Conservation (phyloP, 2,888 invertebrate species). For the Marronus borbonicus region DNA sequence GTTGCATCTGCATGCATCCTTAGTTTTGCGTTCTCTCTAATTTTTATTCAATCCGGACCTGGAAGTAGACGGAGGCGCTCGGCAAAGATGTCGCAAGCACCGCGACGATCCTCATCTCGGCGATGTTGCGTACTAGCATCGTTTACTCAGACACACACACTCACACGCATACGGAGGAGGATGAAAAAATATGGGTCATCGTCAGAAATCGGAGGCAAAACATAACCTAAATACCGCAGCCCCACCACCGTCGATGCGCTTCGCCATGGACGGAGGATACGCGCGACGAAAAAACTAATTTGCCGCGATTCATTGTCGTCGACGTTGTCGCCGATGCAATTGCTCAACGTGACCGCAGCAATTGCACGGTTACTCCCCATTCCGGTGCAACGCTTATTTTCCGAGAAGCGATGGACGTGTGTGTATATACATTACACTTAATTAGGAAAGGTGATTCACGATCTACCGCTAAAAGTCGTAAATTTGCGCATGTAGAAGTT, state of each 20-base stretch:
- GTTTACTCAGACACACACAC: neutral
- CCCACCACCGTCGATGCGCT: constrained; percentile 33
- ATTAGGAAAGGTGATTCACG: neutral
- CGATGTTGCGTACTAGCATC: constrained; percentile 37
- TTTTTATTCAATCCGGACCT: neutral
- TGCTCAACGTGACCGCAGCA: constrained; percentile 8
- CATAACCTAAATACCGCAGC: constrained; percentile 62
- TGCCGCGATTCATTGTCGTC: constrained; percentile 2
- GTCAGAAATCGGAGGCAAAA: constrained; percentile 61
- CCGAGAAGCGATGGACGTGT: neutral
- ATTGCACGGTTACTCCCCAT: constrained; percentile 5
- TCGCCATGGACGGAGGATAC: constrained; percentile 13
- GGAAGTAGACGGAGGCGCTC: constrained; percentile 22
- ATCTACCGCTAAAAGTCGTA: neutral
- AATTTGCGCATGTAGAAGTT: too few relatives aligned
- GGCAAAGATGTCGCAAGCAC: constrained; percentile 42
- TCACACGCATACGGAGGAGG: constrained; percentile 13
- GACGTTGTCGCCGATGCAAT: constrained; percentile 23
- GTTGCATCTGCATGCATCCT: too few relatives aligned
- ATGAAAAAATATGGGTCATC: constrained; percentile 59
- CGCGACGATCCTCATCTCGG: constrained; percentile 41
- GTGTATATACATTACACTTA: neutral
- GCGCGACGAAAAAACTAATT: constrained; percentile 24
- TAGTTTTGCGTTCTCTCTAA: neutral
- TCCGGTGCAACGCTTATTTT: constrained; percentile 5